Conservation (phyloP, 1,140 invertebrate species). For the Caenorhabditis inopinata region DNA sequence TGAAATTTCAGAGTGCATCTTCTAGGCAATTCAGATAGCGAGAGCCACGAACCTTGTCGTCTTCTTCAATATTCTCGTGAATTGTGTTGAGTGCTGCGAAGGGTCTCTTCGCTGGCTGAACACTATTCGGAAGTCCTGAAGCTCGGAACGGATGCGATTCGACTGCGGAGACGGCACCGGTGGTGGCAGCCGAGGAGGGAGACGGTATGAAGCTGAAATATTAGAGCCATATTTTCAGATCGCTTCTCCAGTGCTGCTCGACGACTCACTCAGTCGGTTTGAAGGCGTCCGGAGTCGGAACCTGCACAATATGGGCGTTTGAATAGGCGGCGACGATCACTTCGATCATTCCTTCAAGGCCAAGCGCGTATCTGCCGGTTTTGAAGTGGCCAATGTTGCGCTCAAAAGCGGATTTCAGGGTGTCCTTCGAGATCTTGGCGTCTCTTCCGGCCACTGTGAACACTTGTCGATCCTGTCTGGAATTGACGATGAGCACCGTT, state of each 20-base stretch:
- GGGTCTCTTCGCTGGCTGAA: conserved; percentile 26
- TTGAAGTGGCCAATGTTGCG: conserved; percentile 61
- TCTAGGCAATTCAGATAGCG: too few species aligned
- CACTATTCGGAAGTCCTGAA: conserved; percentile 38
- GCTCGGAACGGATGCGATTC: conserved; percentile 36
- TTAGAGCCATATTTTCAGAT: too few species aligned
- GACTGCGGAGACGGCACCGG: background rate
- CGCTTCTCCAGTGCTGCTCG: too few species aligned
- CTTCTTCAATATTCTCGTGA: conserved; percentile 36
- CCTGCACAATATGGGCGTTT: conserved; percentile 63
- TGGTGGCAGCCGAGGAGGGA: too few species aligned
- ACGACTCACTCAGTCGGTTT: conserved; percentile 24
- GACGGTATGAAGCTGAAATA: background rate
- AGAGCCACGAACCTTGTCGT: conserved; percentile 33
- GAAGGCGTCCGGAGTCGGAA: conserved; percentile 51
- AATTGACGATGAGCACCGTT: conserved; percentile 63
- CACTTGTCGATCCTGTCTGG: conserved; percentile 58
- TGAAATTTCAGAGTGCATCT: too few species aligned
- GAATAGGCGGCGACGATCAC: conserved; percentile 63
- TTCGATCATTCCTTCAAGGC: conserved; percentile 61
- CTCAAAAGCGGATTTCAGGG: conserved; percentile 62
- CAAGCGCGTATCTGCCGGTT: conserved; percentile 60
- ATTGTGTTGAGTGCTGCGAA: background rate
- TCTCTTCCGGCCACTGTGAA: conserved; percentile 65
- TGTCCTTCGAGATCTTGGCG: conserved; percentile 61